Conservation (phyloP, 2,888 invertebrate species). For the Eupelmus urozonus region DNA sequence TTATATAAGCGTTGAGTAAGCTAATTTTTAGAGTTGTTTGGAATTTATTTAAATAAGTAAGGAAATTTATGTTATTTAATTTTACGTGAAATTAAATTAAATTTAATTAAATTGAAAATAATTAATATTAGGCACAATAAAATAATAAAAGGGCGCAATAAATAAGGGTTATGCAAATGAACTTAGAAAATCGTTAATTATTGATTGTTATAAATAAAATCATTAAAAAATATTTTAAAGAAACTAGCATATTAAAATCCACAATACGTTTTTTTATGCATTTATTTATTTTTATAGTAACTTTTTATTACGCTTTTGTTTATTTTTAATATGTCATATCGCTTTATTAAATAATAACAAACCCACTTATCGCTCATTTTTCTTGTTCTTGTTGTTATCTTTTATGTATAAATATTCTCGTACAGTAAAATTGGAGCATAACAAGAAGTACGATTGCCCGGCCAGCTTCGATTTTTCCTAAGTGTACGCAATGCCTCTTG, state of each 20-base stretch:
- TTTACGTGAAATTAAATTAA: too few species aligned
- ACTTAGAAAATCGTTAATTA: too few species aligned
- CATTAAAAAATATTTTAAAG: background rate
- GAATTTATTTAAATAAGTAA: too few species aligned
- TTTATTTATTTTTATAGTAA: slow-evolving; percentile 51
- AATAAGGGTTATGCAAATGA: too few species aligned
- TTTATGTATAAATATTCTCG: slow-evolving; percentile 37
- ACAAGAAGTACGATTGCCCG: slow-evolving; percentile 44
- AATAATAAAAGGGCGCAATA: too few species aligned
- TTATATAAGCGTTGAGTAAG: too few species aligned
- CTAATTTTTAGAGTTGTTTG: too few species aligned
- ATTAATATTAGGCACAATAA: too few species aligned
- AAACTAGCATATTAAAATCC: background rate
- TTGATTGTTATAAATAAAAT: too few species aligned
- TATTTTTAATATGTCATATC: slow-evolving; percentile 41
- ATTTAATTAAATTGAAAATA: too few species aligned
- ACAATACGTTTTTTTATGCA: slow-evolving; percentile 11
- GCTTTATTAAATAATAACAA: slow-evolving; percentile 53
- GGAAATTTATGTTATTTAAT: too few species aligned
- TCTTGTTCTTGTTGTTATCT: slow-evolving; percentile 33
- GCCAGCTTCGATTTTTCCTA: slow-evolving; percentile 21
- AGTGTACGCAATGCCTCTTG: slow-evolving; percentile 15
- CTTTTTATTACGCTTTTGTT: slow-evolving; percentile 40
- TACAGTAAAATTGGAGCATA: slow-evolving; percentile 50
- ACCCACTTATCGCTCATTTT: slow-evolving; percentile 37